Conservation (phyloP, 2,113 vertebrate species). For the Loxodonta africana region DNA sequence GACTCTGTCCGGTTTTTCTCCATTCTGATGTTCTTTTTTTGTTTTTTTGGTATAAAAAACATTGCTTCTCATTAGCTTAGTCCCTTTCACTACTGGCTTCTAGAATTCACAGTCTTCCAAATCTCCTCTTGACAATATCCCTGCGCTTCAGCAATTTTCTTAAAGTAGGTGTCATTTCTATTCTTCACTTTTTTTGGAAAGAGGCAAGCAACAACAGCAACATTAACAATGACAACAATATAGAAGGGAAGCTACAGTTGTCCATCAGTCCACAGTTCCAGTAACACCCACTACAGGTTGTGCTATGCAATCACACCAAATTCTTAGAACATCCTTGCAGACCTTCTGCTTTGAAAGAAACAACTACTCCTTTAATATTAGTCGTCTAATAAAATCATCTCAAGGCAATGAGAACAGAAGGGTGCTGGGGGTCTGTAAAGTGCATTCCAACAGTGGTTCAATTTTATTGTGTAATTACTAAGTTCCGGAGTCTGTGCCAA, state of each 20-base stretch:
- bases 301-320: background rate
- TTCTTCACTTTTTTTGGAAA: too few relatives aligned
- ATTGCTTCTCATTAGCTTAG: background rate
- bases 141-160: background rate
- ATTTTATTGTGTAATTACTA: background rate
- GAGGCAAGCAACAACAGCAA: background rate
- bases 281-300: too few relatives aligned
- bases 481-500: background rate
- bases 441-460: background rate
- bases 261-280: background rate
- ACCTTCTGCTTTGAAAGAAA: background rate
- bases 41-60: background rate
- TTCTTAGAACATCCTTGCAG: background rate
- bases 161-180: background rate
- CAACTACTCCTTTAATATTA: background rate
- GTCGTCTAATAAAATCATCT: background rate
- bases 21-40: background rate
- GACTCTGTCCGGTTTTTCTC: background rate
- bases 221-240: background rate
- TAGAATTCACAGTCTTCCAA: background rate
- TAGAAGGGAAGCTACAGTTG: fast-evolving
- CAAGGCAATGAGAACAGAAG: background rate
- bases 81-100: background rate
- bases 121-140: background rate
- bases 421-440: background rate